These are phyloP conservation scores for Nannobrachium achirus DNA, from an alignment of 2,113 vertebrate species.

Conservation along the genomic window DNA sequence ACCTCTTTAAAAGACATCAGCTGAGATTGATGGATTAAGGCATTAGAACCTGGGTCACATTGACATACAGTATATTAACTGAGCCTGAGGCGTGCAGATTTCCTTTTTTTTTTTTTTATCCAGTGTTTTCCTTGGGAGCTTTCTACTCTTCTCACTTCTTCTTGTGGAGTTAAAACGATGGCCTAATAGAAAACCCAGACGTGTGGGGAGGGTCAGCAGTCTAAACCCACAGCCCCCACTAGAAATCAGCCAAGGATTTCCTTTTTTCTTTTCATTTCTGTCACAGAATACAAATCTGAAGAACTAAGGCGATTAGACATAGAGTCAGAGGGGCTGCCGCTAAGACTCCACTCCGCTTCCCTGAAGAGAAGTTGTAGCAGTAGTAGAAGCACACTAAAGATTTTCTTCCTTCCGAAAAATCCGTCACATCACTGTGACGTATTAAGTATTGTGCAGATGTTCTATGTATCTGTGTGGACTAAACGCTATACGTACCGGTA, in stretches of 20 bases:
- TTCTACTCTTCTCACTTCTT: constrained; percentile 40
- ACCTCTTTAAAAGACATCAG: constrained; percentile 34
- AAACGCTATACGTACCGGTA: too few species aligned
- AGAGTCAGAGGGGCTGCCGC: constrained; percentile 30
- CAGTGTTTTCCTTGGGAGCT: constrained; percentile 55
- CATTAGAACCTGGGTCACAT: constrained; percentile 23
- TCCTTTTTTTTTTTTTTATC: constrained; percentile 46
- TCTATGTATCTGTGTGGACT: neutral
- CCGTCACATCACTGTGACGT: neutral
- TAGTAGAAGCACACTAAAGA: constrained; percentile 4
- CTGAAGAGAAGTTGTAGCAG: constrained; percentile 2
- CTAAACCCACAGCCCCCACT: constrained; percentile 55
- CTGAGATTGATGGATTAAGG: constrained; percentile 38
- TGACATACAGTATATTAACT: constrained; percentile 36
- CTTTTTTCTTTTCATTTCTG: constrained; percentile 56
- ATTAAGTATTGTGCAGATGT: neutral
- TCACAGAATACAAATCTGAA: constrained; percentile 38
- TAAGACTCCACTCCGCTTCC: constrained; percentile 22
- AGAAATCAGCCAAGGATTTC: constrained; percentile 56
- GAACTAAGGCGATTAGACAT: constrained; percentile 56
- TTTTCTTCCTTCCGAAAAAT: neutral
- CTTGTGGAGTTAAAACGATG: constrained; percentile 44
- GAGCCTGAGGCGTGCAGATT: constrained; percentile 26
- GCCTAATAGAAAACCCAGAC: constrained; percentile 70
- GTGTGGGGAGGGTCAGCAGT: constrained; percentile 37